Evolutionary conservation across 2,113 vertebrate species (phyloP), one percentile per base, ranked within the genome.

Genomic region (Synodontis membranacea): DNA sequence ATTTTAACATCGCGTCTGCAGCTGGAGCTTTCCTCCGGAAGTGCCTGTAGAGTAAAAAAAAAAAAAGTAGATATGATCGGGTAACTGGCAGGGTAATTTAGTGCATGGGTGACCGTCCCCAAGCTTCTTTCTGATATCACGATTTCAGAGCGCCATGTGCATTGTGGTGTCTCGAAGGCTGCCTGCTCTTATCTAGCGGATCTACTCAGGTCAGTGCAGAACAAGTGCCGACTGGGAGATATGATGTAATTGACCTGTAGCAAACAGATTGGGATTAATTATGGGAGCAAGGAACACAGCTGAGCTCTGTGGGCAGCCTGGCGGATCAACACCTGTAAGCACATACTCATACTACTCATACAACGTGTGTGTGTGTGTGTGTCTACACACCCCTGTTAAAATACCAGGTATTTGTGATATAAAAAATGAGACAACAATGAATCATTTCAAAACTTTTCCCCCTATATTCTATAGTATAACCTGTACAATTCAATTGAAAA

Each of bases 21-120:
- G 66, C 56, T 39, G 34, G 68, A 89, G 85, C 25, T 70, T 52
- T 37, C 56, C 79, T 82, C 70, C 12, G 83, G 80, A 60, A 39
- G 80, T 54, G 52, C 64, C 75, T 86, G 19, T 39, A 72, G 81
- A 78, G 85, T 34, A 70, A 79, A 70, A 68, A 50, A 78, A 83
- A 28, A 70, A 79, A 70, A 68, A 50, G 79, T 39, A 66, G 85
- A 86, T 86, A 31, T 72, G 70, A 87, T 84, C 78, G 15, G 68
- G 75, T 50, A 81, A 37, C 83, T 89, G 80, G 84, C 80, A 84
- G 84, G 54, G 58, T 80, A 86, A 88, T 90, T 90, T 90, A 86
- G 64, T 82, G 84, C 84, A 76, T 89, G 68, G 82, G 79, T 72
- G 74, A 86, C 66, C 52, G 66, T 83, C 37, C 82, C 50, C 37